phyloP scores from a whole-genome alignment of 2,113 vertebrate species.

The Actinemys pallida region DNA sequence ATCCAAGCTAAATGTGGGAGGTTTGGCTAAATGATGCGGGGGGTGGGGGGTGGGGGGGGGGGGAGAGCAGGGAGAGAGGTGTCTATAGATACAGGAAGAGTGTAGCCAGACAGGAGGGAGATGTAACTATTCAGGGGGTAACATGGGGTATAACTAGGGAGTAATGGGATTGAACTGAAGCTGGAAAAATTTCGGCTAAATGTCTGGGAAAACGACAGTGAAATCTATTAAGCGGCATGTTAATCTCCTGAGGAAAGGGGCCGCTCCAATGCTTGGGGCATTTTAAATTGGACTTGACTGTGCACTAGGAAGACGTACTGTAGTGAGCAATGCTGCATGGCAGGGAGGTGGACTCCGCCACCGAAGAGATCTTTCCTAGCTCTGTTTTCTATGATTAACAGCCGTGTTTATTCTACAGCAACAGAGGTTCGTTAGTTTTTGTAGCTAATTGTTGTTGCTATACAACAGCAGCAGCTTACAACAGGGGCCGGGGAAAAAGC shows the following conservation, averaged over 20 bases:
- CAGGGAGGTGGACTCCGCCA: not conserved
- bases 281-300: constrained; percentile 38
- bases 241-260: constrained; percentile 37
- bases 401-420: constrained; percentile 26
- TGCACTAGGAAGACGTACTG: not conserved
- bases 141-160: not conserved
- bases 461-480: constrained; percentile 56
- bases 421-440: constrained; percentile 41
- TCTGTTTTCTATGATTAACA: constrained; percentile 52
- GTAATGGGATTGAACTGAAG: not conserved
- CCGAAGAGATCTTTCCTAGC: constrained; percentile 14
- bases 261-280: not conserved
- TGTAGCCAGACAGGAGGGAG: not conserved
- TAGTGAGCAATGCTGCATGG: constrained; percentile 22
- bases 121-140: not conserved
- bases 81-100: not conserved
- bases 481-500: constrained; percentile 63
- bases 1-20: not conserved
- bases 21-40: not conserved
- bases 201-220: constrained; percentile 5
- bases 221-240: constrained; percentile 47
- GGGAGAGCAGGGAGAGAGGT: not conserved
- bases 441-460: constrained; percentile 58
- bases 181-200: constrained; percentile 37
- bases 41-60: not conserved